Percentiles rank a stretch among this genome's conserved stretches.
Evolutionary conservation across 2,113 vertebrate species (phyloP).

Genomic region (Balaeniceps rex): DNA sequence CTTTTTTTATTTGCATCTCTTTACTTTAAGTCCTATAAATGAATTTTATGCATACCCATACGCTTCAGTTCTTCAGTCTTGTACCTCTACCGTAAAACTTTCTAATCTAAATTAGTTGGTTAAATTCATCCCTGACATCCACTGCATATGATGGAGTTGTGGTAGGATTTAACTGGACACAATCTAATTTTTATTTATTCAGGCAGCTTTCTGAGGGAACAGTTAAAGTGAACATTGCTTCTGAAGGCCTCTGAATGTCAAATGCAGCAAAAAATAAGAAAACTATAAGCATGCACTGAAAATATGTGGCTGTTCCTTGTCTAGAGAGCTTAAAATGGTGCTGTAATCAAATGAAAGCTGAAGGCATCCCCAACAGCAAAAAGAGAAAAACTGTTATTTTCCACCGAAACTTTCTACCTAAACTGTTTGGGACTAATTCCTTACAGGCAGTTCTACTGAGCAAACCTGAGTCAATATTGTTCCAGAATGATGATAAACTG

Average conservation of each 20-base stretch:
- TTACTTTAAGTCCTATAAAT: neutral
- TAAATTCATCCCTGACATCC: neutral
- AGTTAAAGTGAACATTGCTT: neutral
- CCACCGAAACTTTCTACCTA: neutral
- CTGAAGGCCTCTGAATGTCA: neutral
- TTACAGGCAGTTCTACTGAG: slow-evolving; percentile 19
- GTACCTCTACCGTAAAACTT: neutral
- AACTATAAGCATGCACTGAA: neutral
- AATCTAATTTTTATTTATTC: neutral
- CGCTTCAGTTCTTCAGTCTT: neutral
- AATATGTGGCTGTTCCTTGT: neutral
- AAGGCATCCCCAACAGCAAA: neutral
- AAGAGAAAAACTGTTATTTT: neutral
- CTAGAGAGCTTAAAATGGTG: neutral
- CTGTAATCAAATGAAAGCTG: neutral
- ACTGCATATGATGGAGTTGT: neutral
- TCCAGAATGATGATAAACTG: neutral
- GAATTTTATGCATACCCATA: neutral
- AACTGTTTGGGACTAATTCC: slow-evolving; percentile 5
- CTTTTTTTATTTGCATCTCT: neutral
- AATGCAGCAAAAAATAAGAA: neutral
- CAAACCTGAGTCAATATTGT: neutral
- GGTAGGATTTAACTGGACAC: neutral
- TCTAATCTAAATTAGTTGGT: neutral
- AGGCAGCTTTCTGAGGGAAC: neutral